Conservation (phyloP, 2,888 invertebrate species). For the Sylvicola cinctus region DNA sequence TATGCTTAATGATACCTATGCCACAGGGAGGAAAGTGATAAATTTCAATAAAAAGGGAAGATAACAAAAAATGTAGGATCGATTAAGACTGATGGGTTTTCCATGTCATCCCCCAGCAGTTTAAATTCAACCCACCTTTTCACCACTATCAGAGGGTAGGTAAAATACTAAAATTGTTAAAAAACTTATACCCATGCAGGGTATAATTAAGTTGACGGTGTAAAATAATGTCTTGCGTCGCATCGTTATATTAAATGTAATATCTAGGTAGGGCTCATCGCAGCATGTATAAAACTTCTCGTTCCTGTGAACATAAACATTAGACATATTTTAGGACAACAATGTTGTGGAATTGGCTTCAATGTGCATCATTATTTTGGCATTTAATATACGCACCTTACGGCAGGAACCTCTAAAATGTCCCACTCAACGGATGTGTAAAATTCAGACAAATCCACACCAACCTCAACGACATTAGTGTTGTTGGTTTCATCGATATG, state of each 20-base stretch:
- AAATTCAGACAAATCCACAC: constrained; percentile 93
- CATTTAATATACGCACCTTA: too few species aligned
- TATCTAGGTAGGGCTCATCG: constrained; percentile 85
- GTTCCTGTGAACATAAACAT: constrained; percentile 36
- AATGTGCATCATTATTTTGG: too few species aligned
- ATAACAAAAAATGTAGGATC: not conserved
- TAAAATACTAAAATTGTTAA: constrained; percentile 94
- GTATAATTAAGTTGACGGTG: constrained; percentile 90
- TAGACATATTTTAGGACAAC: constrained; percentile 7
- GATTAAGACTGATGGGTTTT: too few species aligned
- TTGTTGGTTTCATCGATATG: constrained; percentile 83
- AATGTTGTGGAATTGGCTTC: too few species aligned
- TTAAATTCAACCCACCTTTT: constrained; percentile 50
- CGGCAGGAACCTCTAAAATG: constrained; percentile 86
- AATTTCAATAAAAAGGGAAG: not conserved
- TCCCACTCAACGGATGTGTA: constrained; percentile 99
- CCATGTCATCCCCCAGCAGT: too few species aligned
- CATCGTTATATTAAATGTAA: constrained; percentile 97
- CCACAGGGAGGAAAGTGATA: too few species aligned
- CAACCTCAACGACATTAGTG: constrained; percentile 76
- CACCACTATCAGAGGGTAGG: constrained; percentile 92
- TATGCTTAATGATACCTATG: constrained; percentile 79
- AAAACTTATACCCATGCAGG: constrained; percentile 93
- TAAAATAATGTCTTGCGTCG: constrained; percentile 89
- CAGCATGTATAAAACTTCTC: constrained; percentile 94